These are phyloP conservation scores for Harpalus rubripes DNA, from an alignment of 2,888 invertebrate genomes.

Conservation along the genomic window DNA sequence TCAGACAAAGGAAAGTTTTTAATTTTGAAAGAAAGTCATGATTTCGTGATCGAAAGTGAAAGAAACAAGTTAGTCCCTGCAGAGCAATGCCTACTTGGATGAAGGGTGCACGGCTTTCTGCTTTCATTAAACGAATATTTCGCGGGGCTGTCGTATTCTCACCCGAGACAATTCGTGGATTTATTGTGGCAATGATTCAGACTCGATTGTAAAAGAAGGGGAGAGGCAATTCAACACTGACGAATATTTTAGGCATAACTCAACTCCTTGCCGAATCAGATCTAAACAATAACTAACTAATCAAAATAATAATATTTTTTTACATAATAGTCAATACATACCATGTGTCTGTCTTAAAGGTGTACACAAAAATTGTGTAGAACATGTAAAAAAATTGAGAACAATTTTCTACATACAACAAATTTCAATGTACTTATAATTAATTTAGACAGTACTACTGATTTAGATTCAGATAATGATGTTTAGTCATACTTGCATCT, in stretches of 20 bases:
- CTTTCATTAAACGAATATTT: constrained; percentile 65
- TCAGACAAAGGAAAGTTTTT: constrained; percentile 38
- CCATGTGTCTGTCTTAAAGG: too few relatives aligned
- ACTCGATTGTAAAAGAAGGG: constrained; percentile 3
- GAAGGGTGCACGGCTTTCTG: neutral
- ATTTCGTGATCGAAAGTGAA: constrained; percentile 45
- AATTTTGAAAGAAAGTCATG: constrained; percentile 49
- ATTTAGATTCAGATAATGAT: too few relatives aligned
- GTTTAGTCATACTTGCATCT: too few relatives aligned
- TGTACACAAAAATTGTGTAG: too few relatives aligned
- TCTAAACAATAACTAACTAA: too few relatives aligned
- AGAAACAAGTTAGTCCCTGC: constrained; percentile 45
- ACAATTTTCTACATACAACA: too few relatives aligned
- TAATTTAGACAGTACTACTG: too few relatives aligned
- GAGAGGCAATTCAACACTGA: neutral
- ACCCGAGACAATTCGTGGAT: constrained; percentile 61
- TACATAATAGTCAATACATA: too few relatives aligned
- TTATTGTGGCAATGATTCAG: constrained; percentile 66
- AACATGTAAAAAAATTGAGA: too few relatives aligned
- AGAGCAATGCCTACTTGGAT: constrained; percentile 15
- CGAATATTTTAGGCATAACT: neutral
- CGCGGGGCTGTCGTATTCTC: constrained; percentile 46
- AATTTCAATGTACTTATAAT: too few relatives aligned
- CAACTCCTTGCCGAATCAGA: neutral
- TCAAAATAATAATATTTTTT: too few relatives aligned